phyloP scores from a whole-genome alignment of 2,113 vertebrate species.

The Mus musculus region GRCm39 chr15:78976001-78976500 shows the following conservation, averaged over 20 bases:
- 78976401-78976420: not conserved
- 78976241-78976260: not conserved
- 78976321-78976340: not conserved
- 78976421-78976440: not conserved
- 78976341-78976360: not conserved
- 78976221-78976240: no score
- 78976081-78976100: no score
- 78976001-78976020: not conserved
- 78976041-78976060: not conserved
- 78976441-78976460: not conserved
- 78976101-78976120: not conserved
- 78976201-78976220: not conserved
- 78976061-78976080: not conserved
- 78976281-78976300: not conserved
- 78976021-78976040: not conserved
- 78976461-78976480: not conserved
- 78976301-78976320: not conserved
- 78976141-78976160: not conserved
- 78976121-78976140: not conserved
- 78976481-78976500: no score
- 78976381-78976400: not conserved
- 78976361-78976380: not conserved
- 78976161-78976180: not conserved
- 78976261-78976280: not conserved
- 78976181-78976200: not conserved